Base-by-base conservation (phyloP, 2,888 invertebrate species). In the Caenorhabditis drosophilae region DNA sequence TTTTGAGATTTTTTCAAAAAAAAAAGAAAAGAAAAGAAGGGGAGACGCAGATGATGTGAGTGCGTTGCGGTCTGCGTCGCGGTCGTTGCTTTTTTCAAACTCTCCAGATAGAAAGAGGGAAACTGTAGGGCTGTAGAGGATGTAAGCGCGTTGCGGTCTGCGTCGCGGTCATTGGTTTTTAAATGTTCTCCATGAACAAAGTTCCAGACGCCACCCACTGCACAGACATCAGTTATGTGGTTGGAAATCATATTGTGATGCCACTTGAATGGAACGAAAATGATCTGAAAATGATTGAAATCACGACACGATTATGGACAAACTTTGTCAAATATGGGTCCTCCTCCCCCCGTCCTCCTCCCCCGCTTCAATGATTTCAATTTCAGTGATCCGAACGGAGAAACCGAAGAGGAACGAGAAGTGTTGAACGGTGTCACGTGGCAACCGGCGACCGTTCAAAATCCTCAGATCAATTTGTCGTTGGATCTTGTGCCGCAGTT, bases 271-370 rank as follows among this genome's bases (percentile, higher is more conserved):
- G 73, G 22, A 70, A 64, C 53, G 73, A 67, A n/a, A 60, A 71
- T 16, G 79, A 79, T 41, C 45, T 64, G 41, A 60, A 69, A 27
- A 69, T 79, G 62, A 61, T 78, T 50, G 73, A 71, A 3, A 57
- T 70, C 15, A 71, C 78, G 31, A 71, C 76, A 4, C 67, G 56
- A 4, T 47, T 73, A 7, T 76, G 70, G 62, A 75, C 79, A 6
- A 79, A 79, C 46, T 79, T 77, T 50, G 74, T 69, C 4, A 78
- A 76, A 73, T 76, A 69, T 55, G 79, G 78, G 78, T 77, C 18
- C n/a, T n/a, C n/a, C n/a, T n/a, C n/a, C n/a, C n/a, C n/a, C n/a
- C n/a, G n/a, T n/a, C n/a, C n/a, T n/a, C n/a, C n/a, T n/a, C n/a
- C n/a, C n/a, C n/a, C n/a, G n/a, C n/a, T n/a, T n/a, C n/a, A n/a